Percentiles rank a stretch among this genome's conserved stretches.
Conservation (phyloP, 2,797 vertebrate species). For the Sebastes vulpes region DNA sequence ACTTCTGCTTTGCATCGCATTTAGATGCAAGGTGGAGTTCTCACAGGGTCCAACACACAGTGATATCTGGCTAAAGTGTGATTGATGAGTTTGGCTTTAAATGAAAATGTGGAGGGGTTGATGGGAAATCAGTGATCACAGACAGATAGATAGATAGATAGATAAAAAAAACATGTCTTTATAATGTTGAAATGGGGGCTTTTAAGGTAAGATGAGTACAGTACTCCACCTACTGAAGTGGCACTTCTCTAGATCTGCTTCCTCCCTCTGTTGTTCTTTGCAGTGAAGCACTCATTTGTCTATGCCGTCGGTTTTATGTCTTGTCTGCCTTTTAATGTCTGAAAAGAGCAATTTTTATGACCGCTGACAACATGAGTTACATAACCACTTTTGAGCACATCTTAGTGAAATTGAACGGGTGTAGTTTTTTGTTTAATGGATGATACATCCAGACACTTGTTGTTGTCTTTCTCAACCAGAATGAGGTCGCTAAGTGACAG, state of each 20-base stretch:
- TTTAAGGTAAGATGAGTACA: neutral
- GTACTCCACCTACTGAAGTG: constrained; percentile 17
- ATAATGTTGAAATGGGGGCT: neutral
- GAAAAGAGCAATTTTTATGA: neutral
- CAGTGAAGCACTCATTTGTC: constrained; percentile 10
- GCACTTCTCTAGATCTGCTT: neutral
- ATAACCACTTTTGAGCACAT: neutral
- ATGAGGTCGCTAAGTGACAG: constrained; percentile 1
- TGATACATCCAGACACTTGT: neutral
- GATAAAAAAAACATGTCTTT: neutral
- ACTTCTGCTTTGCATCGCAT: neutral
- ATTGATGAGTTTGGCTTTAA: constrained; percentile 13
- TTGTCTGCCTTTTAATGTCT: neutral
- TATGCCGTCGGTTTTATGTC: neutral
- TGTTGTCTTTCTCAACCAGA: constrained; percentile 3
- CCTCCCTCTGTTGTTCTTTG: neutral
- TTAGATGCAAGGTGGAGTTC: neutral
- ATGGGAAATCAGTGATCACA: neutral
- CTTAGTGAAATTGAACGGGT: neutral
- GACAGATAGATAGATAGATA: neutral
- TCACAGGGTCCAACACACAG: neutral
- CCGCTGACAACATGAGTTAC: constrained; percentile 4
- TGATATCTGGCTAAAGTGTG: neutral
- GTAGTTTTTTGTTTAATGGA: neutral
- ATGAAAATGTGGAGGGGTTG: neutral